Evolutionary conservation across 2,113 vertebrate genomes (phyloP).

Genomic region (Tyto alba): DNA sequence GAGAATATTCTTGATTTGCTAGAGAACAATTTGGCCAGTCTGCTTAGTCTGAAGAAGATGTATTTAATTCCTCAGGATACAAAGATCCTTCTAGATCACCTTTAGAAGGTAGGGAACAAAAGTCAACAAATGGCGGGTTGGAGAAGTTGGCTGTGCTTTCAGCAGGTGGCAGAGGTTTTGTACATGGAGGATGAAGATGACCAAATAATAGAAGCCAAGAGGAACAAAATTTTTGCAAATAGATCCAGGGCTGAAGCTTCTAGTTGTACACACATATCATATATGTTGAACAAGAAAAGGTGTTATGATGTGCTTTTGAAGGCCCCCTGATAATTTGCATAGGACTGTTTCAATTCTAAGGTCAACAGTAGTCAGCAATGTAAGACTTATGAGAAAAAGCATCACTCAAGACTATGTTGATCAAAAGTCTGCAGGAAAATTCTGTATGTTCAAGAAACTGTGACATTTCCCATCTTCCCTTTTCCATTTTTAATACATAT

Average conservation of each 20-base stretch:
- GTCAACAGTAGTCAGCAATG: background rate
- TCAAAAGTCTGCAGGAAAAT: background rate
- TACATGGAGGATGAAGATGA: background rate
- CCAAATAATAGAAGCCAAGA: background rate
- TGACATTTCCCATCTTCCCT: background rate
- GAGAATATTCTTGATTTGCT: background rate
- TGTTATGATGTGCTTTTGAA: background rate
- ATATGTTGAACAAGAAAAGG: background rate
- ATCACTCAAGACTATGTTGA: background rate
- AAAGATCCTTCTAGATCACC: background rate
- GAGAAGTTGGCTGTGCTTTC: background rate
- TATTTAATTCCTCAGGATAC: background rate
- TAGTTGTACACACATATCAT: background rate
- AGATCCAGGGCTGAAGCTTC: background rate
- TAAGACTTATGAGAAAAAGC: background rate
- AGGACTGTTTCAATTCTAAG: background rate
- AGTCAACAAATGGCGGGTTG: accelerated
- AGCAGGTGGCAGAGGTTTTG: background rate
- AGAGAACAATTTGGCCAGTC: background rate
- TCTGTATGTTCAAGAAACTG: background rate
- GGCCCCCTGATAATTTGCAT: background rate
- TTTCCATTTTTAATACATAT: background rate
- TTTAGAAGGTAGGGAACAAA: background rate
- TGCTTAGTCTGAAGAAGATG: background rate
- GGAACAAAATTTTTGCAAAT: background rate